These are phyloP conservation scores for Trichopria drosophilae DNA, from an alignment of 2,888 invertebrate genomes.

Conservation along the genomic window DNA sequence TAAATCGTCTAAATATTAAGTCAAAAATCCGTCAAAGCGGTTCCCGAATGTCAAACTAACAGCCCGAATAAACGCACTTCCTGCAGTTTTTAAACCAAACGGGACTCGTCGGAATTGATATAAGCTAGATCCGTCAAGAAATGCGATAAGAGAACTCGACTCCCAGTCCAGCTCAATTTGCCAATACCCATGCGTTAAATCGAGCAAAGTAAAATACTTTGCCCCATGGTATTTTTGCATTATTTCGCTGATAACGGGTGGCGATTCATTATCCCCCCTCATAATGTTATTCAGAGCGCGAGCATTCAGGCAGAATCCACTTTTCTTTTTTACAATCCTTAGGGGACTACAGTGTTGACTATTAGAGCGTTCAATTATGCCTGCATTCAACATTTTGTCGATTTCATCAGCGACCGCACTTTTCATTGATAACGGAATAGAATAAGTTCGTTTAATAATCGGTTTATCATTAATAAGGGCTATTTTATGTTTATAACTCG, in stretches of 20 bases:
- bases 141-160: constrained; percentile 32
- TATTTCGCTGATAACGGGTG: constrained; percentile 30
- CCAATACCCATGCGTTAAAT: no score
- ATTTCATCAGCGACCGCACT: constrained; percentile 37
- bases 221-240: constrained; percentile 35
- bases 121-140: constrained; percentile 29
- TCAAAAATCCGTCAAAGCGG: no score
- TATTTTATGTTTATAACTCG: constrained; percentile 38
- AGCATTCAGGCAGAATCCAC: constrained; percentile 45
- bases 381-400: constrained; percentile 37
- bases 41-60: constrained; percentile 37
- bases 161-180: constrained; percentile 32
- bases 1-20: constrained; percentile 45
- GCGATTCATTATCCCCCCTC: constrained; percentile 39
- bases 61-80: constrained; percentile 34
- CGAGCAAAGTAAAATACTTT: constrained; percentile 31
- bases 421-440: constrained; percentile 40
- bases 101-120: no score
- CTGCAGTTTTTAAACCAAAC: no score
- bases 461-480: constrained; percentile 34
- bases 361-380: constrained; percentile 40
- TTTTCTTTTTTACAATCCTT: constrained; percentile 41
- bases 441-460: constrained; percentile 39
- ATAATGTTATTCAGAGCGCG: constrained; percentile 41
- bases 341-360: constrained; percentile 42